Conservation (phyloP, 2,888 invertebrate genomes). For the Mylabris sibirica region DNA sequence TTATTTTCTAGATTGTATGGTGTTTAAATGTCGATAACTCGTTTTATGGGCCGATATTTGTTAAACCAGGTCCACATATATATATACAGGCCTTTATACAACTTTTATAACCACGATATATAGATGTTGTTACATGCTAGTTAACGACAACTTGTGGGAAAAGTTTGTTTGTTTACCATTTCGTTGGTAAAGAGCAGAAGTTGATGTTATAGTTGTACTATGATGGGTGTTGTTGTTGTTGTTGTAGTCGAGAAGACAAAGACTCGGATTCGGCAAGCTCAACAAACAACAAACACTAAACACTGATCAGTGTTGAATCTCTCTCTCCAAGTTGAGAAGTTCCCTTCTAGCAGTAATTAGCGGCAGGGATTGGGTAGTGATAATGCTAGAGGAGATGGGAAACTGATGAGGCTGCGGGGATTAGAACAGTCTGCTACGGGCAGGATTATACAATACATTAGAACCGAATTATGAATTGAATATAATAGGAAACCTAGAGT, state of each 20-base stretch:
- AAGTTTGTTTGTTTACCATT: constrained; percentile 9
- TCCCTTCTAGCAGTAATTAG: constrained; percentile 54
- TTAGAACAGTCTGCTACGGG: constrained; percentile 51
- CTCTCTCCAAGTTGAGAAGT: constrained; percentile 51
- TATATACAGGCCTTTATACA: background rate
- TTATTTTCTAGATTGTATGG: constrained; percentile 55
- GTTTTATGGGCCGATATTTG: constrained; percentile 39
- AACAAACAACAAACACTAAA: constrained; percentile 56
- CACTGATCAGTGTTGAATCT: constrained; percentile 52
- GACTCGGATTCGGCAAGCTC: constrained; percentile 39
- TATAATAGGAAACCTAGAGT: constrained; percentile 45
- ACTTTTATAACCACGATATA: constrained; percentile 25
- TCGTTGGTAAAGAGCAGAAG: constrained; percentile 4
- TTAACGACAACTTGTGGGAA: constrained; percentile 1
- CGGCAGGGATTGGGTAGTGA: constrained; percentile 56
- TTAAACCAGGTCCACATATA: constrained; percentile 23
- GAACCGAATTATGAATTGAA: constrained; percentile 52
- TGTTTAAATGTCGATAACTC: constrained; percentile 42
- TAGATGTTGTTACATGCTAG: constrained; percentile 21
- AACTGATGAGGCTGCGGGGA: constrained; percentile 59
- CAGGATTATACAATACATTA: constrained; percentile 56
- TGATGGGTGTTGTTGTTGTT: no score
- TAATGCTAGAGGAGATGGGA: constrained; percentile 58
- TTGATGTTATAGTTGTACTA: constrained; percentile 10
- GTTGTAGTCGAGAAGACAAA: constrained; percentile 36